Evolutionary conservation across 2,797 vertebrate genomes (phyloP).

Genomic region (Ctenosaura bakeri): DNA sequence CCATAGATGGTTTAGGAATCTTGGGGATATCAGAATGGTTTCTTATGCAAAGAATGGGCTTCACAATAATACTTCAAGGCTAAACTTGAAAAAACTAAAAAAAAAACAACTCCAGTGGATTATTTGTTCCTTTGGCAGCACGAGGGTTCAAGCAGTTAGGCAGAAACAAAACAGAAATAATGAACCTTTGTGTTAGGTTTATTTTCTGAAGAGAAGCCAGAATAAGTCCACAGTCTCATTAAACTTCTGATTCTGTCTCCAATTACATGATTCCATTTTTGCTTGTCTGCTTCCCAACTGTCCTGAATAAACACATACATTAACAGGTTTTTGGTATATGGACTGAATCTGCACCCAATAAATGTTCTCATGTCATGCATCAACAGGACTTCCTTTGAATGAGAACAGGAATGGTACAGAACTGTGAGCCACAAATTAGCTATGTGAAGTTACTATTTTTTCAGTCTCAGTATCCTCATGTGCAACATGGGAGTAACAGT

Average conservation of each 20-base stretch:
- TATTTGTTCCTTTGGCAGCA: rapidly evolving
- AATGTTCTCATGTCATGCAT: not conserved
- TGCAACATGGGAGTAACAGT: not conserved
- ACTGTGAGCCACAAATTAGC: not conserved
- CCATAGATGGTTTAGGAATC: not conserved
- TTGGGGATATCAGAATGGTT: not conserved
- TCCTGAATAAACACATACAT: not conserved
- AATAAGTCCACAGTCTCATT: constrained; percentile 20
- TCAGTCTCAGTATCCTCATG: not conserved
- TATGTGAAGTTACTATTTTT: not conserved
- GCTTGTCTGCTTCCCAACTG: not conserved
- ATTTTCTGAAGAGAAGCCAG: constrained; percentile 36
- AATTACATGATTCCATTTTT: not conserved
- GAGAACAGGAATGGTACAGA: not conserved
- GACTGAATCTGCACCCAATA: not conserved
- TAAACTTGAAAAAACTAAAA: not conserved
- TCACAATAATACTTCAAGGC: not conserved
- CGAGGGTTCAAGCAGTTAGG: not conserved
- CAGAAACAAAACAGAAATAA: constrained; percentile 20
- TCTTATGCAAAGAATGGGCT: not conserved
- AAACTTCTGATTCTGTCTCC: not conserved
- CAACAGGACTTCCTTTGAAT: not conserved
- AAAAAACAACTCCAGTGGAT: not conserved
- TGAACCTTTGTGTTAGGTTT: constrained; percentile 7
- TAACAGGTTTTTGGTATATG: not conserved